Conservation (phyloP, 2,113 vertebrate genomes). For the Rhodinocichla rosea region DNA sequence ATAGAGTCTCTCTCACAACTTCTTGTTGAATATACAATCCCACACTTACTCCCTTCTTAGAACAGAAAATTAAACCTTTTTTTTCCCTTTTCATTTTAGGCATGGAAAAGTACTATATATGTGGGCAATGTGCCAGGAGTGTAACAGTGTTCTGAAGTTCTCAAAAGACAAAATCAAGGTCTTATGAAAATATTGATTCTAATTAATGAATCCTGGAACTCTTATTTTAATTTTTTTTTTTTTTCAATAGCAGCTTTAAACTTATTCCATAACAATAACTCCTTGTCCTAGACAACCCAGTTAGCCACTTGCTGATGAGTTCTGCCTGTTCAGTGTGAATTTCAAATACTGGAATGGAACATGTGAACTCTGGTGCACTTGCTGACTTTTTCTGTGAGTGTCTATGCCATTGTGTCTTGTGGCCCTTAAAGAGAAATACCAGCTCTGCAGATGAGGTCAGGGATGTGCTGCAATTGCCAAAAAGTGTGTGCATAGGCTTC, state of each 20-base stretch:
- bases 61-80: background rate
- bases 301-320: background rate
- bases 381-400: background rate
- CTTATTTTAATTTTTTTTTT: background rate
- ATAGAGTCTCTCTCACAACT: background rate
- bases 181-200: background rate
- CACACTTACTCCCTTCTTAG: background rate
- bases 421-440: background rate
- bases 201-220: background rate
- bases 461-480: background rate
- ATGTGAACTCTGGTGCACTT: background rate
- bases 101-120: background rate
- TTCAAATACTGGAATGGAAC: background rate
- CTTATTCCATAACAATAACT: background rate
- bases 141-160: background rate
- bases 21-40: background rate
- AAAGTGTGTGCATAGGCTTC: accelerated
- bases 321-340: background rate
- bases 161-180: background rate
- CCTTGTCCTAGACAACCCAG: background rate
- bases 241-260: background rate
- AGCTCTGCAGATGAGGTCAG: background rate
- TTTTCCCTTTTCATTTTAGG: background rate
- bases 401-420: background rate
- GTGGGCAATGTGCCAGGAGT: background rate